Percentiles rank a stretch among this genome's conserved stretches.
Evolutionary conservation across 2,113 vertebrate species (phyloP).

Genomic region (Ifrita kowaldi): DNA sequence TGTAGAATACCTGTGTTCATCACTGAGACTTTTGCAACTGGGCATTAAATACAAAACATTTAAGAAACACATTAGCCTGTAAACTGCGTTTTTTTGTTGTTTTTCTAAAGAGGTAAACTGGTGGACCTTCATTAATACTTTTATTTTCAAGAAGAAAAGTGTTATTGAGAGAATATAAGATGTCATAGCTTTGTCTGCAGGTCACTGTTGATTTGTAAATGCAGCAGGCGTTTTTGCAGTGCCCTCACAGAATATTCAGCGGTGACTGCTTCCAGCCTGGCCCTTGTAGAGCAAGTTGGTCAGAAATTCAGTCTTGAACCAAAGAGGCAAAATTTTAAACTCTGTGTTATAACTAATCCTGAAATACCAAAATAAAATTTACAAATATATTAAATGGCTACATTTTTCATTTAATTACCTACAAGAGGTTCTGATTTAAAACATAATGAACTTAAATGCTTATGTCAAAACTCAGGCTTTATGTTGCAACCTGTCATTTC

Average conservation of each 20-base stretch:
- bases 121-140: not conserved
- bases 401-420: not conserved
- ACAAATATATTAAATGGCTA: not conserved
- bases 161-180: not conserved
- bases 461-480: not conserved
- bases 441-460: fast-evolving
- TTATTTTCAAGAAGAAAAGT: not conserved
- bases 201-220: not conserved
- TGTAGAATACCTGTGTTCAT: not conserved
- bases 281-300: not conserved
- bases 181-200: not conserved
- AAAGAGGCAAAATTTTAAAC: not conserved
- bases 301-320: not conserved
- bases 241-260: not conserved
- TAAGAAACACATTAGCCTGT: not conserved
- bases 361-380: not conserved
- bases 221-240: not conserved
- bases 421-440: not conserved
- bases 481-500: not conserved
- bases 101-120: not conserved
- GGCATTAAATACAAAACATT: not conserved
- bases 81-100: not conserved
- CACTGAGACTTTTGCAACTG: not conserved
- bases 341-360: not conserved
- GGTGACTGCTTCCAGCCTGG: not conserved